Evolutionary conservation across 2,888 invertebrate species (phyloP).

Genomic region (Yponomeuta evonymella): DNA sequence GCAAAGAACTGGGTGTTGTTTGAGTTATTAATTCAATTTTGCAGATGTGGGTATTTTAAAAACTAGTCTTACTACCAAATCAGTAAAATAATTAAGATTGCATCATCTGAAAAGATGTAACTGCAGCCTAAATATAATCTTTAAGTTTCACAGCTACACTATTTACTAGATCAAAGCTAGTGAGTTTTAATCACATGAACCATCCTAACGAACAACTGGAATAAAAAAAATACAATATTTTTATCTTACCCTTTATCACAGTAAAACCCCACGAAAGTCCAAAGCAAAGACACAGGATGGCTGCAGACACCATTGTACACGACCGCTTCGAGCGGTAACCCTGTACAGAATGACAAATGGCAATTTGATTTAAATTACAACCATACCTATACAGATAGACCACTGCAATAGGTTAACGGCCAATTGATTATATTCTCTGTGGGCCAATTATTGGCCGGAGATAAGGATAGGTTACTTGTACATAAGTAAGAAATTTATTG

Average conservation of each 20-base stretch:
- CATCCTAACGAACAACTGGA: not conserved
- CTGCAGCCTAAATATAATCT: not conserved
- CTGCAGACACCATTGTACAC: constrained; percentile 38
- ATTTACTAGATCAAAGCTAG: not conserved
- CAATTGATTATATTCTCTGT: too few relatives aligned
- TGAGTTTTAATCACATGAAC: not conserved
- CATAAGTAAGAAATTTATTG: not conserved
- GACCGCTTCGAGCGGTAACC: constrained; percentile 33
- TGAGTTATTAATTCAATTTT: too few relatives aligned
- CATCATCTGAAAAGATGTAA: too few relatives aligned
- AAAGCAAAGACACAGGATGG: constrained; percentile 42
- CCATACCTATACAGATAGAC: too few relatives aligned
- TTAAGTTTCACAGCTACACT: not conserved
- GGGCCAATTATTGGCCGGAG: too few relatives aligned
- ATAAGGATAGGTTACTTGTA: not conserved
- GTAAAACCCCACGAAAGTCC: constrained; percentile 40
- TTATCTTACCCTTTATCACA: constrained; percentile 48
- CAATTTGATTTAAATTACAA: too few relatives aligned
- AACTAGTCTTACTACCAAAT: too few relatives aligned
- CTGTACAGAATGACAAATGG: constrained; percentile 35
- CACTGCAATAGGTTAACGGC: too few relatives aligned
- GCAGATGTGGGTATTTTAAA: too few relatives aligned
- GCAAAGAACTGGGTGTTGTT: too few relatives aligned
- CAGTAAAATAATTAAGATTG: too few relatives aligned
- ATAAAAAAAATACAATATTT: too few relatives aligned